phyloP scores from a whole-genome alignment of 2,797 vertebrate species.

The Sebastes trivittatus region DNA sequence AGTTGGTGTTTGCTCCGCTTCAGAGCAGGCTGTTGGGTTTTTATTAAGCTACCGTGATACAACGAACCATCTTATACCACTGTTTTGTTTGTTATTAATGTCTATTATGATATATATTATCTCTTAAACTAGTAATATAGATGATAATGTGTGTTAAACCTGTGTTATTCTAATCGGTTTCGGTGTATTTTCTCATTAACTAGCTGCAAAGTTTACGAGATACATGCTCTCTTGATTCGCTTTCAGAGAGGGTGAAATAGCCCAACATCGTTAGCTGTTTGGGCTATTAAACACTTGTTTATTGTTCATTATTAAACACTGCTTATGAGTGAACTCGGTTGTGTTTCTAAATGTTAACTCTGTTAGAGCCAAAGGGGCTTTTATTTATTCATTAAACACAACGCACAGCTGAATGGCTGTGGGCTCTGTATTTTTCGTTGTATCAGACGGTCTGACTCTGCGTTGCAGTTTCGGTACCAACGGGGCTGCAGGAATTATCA shows the following conservation, averaged over 20 bases:
- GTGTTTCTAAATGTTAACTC: conserved; percentile 25
- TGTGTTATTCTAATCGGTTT: neutral
- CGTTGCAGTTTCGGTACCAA: conserved; percentile 15
- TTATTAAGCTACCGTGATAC: conserved; percentile 67
- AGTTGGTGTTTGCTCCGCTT: conserved; percentile 63
- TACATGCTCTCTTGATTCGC: conserved; percentile 30
- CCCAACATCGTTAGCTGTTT: neutral
- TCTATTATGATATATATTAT: neutral
- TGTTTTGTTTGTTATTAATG: conserved; percentile 50
- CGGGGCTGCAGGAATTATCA: conserved; percentile 4
- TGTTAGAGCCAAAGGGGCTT: neutral
- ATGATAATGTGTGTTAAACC: rapidly evolving
- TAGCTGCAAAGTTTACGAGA: conserved; percentile 73
- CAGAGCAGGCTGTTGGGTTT: conserved; percentile 65
- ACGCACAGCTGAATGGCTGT: neutral
- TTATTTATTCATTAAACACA: neutral
- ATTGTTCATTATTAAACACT: too few relatives aligned
- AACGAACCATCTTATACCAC: conserved; percentile 56
- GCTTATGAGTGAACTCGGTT: neutral
- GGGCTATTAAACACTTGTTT: neutral
- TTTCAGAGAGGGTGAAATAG: conserved; percentile 13
- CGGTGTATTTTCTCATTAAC: conserved; percentile 13
- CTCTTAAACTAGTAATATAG: neutral
- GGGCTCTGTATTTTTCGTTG: neutral
- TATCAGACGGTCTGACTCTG: conserved; percentile 8